These are phyloP conservation scores for Lamellibrachia satsuma DNA, from an alignment of 2,888 invertebrate species.

Conservation along the genomic window DNA sequence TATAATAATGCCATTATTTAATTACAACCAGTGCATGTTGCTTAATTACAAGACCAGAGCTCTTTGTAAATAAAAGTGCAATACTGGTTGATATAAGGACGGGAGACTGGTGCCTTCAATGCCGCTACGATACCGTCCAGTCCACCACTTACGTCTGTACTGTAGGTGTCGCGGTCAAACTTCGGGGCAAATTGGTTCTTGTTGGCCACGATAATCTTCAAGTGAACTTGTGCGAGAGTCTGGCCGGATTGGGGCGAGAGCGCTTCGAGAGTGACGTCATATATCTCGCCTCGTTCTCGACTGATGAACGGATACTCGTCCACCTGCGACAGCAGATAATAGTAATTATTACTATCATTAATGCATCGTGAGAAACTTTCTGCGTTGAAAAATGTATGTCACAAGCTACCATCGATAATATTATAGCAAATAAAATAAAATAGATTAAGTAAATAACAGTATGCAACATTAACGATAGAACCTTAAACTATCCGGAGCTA, in stretches of 20 bases:
- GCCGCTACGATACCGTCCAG: neutral
- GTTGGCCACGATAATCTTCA: neutral
- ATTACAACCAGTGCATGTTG: neutral
- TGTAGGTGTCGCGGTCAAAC: neutral
- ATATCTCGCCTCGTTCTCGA: neutral
- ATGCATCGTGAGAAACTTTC: too few species aligned
- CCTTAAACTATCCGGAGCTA: too few species aligned
- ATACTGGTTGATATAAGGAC: neutral
- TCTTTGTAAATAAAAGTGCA: neutral
- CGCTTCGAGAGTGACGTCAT: neutral
- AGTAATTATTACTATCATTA: too few species aligned
- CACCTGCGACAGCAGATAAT: neutral
- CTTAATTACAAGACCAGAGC: neutral
- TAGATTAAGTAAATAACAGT: too few species aligned
- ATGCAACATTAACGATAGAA: too few species aligned
- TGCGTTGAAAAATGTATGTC: too few species aligned
- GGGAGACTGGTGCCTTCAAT: neutral
- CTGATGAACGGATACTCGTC: neutral
- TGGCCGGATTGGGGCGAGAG: neutral
- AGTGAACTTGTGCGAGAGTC: neutral
- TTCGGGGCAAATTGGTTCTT: constrained; percentile 4
- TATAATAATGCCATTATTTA: neutral
- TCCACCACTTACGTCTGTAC: neutral
- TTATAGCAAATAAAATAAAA: too few species aligned
- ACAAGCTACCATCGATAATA: too few species aligned